Conservation (phyloP, 2,888 invertebrate species). For the Tenthredo amoena region DNA sequence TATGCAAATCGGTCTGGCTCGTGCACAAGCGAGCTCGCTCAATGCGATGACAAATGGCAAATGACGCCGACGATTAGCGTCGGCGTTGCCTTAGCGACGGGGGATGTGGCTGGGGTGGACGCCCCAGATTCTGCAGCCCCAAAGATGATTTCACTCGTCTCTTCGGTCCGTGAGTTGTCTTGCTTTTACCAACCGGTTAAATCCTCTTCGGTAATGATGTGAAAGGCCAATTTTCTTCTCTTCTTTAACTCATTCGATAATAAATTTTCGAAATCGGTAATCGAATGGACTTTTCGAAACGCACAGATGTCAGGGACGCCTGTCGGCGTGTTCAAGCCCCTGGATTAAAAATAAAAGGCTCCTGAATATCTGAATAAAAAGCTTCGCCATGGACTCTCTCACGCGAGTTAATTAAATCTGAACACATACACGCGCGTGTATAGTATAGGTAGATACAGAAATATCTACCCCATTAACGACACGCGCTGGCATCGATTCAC, state of each 20-base stretch:
- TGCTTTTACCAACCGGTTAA: background rate
- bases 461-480: conserved; percentile 25
- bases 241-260: background rate
- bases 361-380: background rate
- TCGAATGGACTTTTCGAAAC: background rate
- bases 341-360: background rate
- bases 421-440: background rate
- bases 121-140: background rate
- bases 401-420: background rate
- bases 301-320: background rate
- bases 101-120: conserved; percentile 55
- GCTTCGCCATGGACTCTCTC: background rate
- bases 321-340: background rate
- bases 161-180: background rate
- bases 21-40: background rate
- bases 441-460: too few relatives aligned
- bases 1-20: background rate
- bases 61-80: conserved; percentile 50
- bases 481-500: conserved; percentile 21
- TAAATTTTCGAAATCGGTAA: background rate
- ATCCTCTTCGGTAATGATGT: background rate
- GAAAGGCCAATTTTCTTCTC: background rate
- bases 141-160: conserved; percentile 11
- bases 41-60: conserved; percentile 53
- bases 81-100: conserved; percentile 71